Conservation (phyloP, 2,797 vertebrate genomes). For the Phataginus tetradactyla region DNA sequence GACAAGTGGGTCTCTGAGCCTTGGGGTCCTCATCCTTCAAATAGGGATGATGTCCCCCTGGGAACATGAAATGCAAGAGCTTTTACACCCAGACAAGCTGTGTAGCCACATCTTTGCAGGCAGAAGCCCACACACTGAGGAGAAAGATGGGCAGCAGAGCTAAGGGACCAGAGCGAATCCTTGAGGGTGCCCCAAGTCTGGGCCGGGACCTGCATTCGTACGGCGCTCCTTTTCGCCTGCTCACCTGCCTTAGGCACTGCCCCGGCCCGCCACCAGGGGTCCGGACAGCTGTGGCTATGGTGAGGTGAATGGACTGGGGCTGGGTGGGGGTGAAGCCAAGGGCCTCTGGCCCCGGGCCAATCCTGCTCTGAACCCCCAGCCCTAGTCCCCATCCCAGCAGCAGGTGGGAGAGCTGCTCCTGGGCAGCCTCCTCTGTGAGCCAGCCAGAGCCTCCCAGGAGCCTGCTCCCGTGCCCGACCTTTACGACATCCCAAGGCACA, state of each 20-base stretch:
- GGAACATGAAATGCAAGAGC: neutral
- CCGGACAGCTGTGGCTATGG: accelerated
- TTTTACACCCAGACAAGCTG: accelerated
- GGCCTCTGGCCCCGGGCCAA: neutral
- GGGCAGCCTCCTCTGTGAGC: neutral
- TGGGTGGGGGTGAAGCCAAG: too few relatives aligned
- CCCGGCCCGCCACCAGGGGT: neutral
- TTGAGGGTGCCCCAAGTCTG: accelerated
- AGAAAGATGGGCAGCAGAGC: accelerated
- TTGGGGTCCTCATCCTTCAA: neutral
- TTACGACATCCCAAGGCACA: neutral
- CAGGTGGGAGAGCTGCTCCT: neutral
- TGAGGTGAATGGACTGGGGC: too few relatives aligned
- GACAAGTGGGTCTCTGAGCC: neutral
- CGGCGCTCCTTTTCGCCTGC: accelerated
- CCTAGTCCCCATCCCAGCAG: accelerated
- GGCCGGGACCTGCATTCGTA: neutral
- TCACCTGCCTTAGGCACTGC: accelerated
- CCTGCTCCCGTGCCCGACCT: neutral
- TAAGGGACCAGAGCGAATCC: accelerated
- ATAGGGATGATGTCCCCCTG: accelerated
- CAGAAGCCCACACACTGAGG: neutral
- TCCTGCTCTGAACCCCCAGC: too few relatives aligned
- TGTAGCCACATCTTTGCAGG: neutral
- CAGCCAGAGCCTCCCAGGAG: neutral